Evolutionary conservation across 2,113 vertebrate species (phyloP).

Genomic region (Sturnira hondurensis): DNA sequence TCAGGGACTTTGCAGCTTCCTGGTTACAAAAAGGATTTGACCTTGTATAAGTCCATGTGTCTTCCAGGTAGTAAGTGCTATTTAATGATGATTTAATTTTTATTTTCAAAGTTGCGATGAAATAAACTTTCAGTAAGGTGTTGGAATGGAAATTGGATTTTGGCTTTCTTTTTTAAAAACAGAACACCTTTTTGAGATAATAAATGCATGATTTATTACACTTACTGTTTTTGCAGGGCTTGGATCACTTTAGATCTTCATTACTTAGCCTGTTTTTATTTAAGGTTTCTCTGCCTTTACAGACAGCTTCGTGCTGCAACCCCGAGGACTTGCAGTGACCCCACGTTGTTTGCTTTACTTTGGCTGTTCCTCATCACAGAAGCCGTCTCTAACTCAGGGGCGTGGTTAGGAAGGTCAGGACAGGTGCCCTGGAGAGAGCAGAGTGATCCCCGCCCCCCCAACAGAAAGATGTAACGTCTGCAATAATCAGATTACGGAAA

Average conservation of each 20-base stretch:
- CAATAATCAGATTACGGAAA: conserved; percentile 23
- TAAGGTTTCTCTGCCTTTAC: not conserved
- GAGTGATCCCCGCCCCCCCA: not conserved
- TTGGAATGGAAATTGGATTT: conserved; percentile 5
- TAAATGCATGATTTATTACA: not conserved
- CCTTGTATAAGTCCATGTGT: not conserved
- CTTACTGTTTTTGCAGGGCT: not conserved
- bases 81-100: not conserved
- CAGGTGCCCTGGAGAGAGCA: not conserved
- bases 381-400: not conserved
- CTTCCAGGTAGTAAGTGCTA: not conserved
- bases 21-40: not conserved
- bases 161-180: not conserved
- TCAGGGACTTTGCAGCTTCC: not conserved
- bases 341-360: not conserved
- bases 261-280: not conserved
- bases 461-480: not conserved
- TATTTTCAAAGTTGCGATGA: not conserved
- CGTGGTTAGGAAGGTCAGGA: conserved; percentile 31
- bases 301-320: not conserved
- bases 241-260: not conserved
- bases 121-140: not conserved
- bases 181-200: not conserved
- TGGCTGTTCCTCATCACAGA: not conserved
- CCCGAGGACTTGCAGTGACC: not conserved